Evolutionary conservation across 2,888 invertebrate species (phyloP).

Genomic region (Nowickia ferox): DNA sequence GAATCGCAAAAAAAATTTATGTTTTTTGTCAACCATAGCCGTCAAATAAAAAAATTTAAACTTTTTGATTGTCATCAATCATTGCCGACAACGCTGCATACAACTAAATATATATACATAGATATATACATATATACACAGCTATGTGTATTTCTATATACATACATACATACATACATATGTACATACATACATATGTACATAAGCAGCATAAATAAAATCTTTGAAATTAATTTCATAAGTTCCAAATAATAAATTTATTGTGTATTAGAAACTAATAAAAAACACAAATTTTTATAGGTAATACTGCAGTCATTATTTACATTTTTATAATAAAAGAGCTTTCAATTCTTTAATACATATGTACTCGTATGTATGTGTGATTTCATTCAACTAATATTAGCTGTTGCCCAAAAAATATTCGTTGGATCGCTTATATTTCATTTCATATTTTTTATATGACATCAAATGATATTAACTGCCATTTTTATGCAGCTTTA

Average conservation of each 20-base stretch:
- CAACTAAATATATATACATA: no score
- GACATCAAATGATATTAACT: conserved; percentile 68
- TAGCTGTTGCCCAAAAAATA: neutral
- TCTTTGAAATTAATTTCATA: no score
- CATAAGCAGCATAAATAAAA: no score
- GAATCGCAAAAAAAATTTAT: no score
- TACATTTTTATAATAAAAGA: conserved; percentile 43
- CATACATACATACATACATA: no score
- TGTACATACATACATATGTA: no score
- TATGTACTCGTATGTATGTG: conserved; percentile 12
- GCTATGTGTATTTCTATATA: no score
- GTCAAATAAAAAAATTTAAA: no score
- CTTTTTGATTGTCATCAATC: no score
- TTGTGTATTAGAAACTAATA: conserved; percentile 4
- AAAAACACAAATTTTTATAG: neutral
- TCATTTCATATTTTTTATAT: conserved; percentile 45
- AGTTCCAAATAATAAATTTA: neutral
- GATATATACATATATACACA: no score
- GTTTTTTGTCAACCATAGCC: no score
- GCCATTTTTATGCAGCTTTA: conserved; percentile 63
- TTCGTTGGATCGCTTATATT: conserved; percentile 30
- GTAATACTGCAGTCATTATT: conserved; percentile 64
- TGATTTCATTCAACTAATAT: conserved; percentile 3
- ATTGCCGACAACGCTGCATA: no score
- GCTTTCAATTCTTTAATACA: conserved; percentile 34